A percentile compares a stretch with the other conserved stretches of the same genome.
Evolutionary conservation across 53 echinoderm and acorn worm species (phyloP).

Genomic region (Holothuria scabra): DNA sequence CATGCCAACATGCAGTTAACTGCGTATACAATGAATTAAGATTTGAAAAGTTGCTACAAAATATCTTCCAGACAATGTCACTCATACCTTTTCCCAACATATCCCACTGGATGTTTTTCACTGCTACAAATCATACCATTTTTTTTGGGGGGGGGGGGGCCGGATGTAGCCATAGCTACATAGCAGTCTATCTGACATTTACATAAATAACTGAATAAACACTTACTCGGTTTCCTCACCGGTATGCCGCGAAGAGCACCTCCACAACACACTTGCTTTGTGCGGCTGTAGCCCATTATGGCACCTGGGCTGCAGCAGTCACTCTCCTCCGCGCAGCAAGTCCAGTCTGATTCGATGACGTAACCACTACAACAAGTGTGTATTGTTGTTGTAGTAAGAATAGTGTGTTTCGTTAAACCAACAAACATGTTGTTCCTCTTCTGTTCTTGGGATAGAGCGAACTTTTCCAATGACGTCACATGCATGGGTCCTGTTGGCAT

Average conservation of each 20-base stretch:
- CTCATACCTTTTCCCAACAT: too few species aligned
- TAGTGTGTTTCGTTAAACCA: background rate
- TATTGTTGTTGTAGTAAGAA: conserved; percentile 38
- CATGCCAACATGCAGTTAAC: too few species aligned
- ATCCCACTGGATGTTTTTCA: too few species aligned
- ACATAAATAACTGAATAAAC: too few species aligned
- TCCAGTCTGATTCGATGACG: conserved; percentile 58
- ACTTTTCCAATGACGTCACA: conserved; percentile 49
- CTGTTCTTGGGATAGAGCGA: conserved; percentile 39
- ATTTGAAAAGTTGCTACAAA: too few species aligned
- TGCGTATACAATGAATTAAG: too few species aligned
- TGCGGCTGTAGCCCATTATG: background rate
- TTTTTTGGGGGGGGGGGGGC: too few species aligned
- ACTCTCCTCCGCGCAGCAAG: conserved; percentile 50
- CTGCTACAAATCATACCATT: too few species aligned
- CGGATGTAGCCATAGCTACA: too few species aligned
- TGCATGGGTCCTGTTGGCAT: conserved; percentile 44
- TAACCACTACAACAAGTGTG: conserved; percentile 64
- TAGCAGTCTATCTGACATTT: too few species aligned
- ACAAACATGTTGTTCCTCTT: conserved; percentile 50
- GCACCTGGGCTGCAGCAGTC: background rate
- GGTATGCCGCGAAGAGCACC: background rate
- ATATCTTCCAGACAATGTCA: too few species aligned
- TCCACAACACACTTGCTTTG: conserved; percentile 3
- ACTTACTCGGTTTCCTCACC: too few species aligned